A percentile compares a stretch with the other conserved stretches of the same genome.
phyloP scores from a whole-genome alignment of 1,140 invertebrate genomes.

The Rhagoletis zephyria region DNA sequence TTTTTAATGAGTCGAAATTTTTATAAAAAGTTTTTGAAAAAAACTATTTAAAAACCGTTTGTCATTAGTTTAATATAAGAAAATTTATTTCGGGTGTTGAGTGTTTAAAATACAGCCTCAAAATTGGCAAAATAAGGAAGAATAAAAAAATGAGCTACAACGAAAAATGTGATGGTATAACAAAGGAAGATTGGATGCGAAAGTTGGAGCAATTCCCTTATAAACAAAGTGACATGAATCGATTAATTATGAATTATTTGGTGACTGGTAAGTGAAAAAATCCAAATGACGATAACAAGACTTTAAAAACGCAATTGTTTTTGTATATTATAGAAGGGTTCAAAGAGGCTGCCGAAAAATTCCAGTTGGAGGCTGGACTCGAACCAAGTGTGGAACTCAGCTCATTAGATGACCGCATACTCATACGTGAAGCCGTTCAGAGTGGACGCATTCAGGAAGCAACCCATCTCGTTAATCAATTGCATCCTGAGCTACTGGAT shows the following conservation, averaged over 20 bases:
- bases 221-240: conserved; percentile 93
- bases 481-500: conserved; percentile 95
- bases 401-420: conserved; percentile 92
- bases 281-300: neutral
- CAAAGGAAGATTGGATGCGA: conserved; percentile 80
- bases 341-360: conserved; percentile 97
- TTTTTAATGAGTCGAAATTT: conserved; percentile 38
- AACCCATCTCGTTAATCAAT: conserved; percentile 91
- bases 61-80: neutral
- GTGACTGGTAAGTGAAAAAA: conserved; percentile 84
- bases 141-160: conserved; percentile 75
- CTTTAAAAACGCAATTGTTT: too few relatives aligned
- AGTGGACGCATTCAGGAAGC: conserved; percentile 94
- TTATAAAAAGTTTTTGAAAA: neutral
- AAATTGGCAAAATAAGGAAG: conserved; percentile 83
- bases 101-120: conserved; percentile 62
- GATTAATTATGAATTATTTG: conserved; percentile 98
- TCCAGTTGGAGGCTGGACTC: conserved; percentile 93
- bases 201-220: conserved; percentile 86
- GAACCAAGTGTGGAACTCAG: conserved; percentile 89
- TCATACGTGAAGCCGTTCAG: conserved; percentile 95
- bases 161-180: conserved; percentile 68
- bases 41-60: neutral
- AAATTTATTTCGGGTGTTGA: conserved; percentile 16
- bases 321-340: conserved; percentile 86